Conservation (phyloP, 2,113 vertebrate genomes). For the Balaeniceps rex region DNA sequence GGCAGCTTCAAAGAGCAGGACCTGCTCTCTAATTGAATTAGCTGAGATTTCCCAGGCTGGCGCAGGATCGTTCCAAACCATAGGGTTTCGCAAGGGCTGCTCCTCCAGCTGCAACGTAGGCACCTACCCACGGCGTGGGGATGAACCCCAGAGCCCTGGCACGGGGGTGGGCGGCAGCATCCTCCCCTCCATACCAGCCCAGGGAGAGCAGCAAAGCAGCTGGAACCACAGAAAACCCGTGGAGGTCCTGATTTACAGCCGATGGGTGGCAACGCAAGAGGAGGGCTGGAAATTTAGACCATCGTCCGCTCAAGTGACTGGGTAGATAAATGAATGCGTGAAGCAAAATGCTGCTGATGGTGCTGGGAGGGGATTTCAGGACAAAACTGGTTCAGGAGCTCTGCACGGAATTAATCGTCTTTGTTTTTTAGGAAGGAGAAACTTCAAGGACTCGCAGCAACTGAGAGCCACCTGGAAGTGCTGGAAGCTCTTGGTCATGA, state of each 20-base stretch:
- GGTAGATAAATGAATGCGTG: not conserved
- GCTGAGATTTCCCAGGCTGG: slow-evolving; percentile 32
- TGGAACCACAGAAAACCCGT: not conserved
- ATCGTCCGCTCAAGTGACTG: not conserved
- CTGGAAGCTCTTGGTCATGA: not conserved
- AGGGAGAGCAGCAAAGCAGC: not conserved
- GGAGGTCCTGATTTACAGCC: not conserved
- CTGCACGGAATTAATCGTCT: not conserved
- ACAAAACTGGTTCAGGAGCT: not conserved
- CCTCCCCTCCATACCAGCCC: not conserved
- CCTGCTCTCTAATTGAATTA: slow-evolving; percentile 47
- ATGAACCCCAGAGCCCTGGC: not conserved
- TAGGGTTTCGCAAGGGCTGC: slow-evolving; percentile 38
- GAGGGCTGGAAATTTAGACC: not conserved
- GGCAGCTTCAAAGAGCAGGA: slow-evolving; percentile 51
- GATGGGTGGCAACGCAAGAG: not conserved
- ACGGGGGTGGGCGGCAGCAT: not conserved
- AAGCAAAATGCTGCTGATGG: not conserved
- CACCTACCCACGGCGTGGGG: not conserved
- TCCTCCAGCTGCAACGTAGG: slow-evolving; percentile 10
- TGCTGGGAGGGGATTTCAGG: not conserved
- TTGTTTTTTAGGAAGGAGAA: not conserved
- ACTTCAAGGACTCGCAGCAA: not conserved
- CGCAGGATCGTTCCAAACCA: slow-evolving; percentile 22
- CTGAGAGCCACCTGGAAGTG: not conserved